phyloP scores from a whole-genome alignment of 2,888 invertebrate genomes.

The Drosophila setosimentum region DNA sequence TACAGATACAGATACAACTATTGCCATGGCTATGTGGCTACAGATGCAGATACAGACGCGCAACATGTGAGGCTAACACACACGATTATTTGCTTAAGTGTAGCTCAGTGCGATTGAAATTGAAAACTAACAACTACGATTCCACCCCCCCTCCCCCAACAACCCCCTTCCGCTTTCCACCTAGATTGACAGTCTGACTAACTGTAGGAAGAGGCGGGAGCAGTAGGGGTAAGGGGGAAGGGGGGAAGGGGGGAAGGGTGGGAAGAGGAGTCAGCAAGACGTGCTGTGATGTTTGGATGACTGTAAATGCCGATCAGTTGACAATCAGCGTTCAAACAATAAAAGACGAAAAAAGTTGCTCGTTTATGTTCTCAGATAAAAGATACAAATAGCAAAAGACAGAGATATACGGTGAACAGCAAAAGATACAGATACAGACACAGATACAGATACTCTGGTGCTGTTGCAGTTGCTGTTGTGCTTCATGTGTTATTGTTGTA shows the following conservation, averaged over 20 bases:
- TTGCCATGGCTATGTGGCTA: slow-evolving; percentile 22
- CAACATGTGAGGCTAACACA: slow-evolving; percentile 64
- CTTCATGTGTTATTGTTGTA: slow-evolving; percentile 1
- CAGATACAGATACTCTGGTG: not conserved
- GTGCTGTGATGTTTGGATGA: slow-evolving; percentile 18
- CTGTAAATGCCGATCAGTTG: slow-evolving; percentile 68
- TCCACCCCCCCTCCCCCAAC: not conserved
- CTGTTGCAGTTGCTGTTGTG: not conserved
- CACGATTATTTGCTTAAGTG: slow-evolving; percentile 78
- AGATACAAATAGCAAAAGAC: slow-evolving; percentile 51
- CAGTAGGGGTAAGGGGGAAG: not conserved
- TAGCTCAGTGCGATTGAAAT: slow-evolving; percentile 70
- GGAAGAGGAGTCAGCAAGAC: not conserved
- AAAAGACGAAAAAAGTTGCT: slow-evolving; percentile 46
- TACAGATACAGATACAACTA: slow-evolving; percentile 40
- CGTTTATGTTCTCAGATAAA: slow-evolving; percentile 67
- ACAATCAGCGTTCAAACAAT: slow-evolving; percentile 77
- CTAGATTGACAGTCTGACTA: slow-evolving; percentile 24
- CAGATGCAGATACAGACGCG: slow-evolving; percentile 37
- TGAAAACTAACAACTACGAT: slow-evolving; percentile 53
- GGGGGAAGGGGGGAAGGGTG: not conserved
- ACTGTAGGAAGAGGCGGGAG: slow-evolving; percentile 2
- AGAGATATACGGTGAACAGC: slow-evolving; percentile 1
- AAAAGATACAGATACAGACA: slow-evolving; percentile 8
- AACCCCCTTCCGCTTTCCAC: no score